Evolutionary conservation across 1,140 invertebrate species (phyloP).

Genomic region (Papilio helenus): DNA sequence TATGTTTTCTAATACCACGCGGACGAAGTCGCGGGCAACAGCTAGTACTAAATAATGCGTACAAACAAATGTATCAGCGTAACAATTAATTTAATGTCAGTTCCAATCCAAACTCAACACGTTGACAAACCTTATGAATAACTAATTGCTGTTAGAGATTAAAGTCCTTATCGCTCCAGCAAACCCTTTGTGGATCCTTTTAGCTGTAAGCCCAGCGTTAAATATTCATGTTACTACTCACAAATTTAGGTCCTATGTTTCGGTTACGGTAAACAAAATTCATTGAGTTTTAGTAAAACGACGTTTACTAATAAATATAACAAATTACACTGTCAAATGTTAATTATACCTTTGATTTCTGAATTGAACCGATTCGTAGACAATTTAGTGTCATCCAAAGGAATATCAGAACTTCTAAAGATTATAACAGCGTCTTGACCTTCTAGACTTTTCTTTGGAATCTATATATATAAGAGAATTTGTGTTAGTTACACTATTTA

Average conservation of each 20-base stretch:
- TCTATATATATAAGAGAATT: too few species aligned
- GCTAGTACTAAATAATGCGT: background rate
- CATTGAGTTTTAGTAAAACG: conserved; percentile 3
- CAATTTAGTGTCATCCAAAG: background rate
- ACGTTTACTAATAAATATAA: conserved; percentile 1
- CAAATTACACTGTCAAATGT: background rate
- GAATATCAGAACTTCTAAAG: too few species aligned
- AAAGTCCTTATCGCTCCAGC: conserved; percentile 36
- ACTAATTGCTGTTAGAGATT: conserved; percentile 37
- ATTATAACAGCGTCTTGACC: too few species aligned
- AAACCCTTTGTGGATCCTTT: conserved; percentile 38
- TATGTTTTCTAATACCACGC: too few species aligned
- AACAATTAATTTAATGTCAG: conserved; percentile 33
- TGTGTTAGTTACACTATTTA: too few species aligned
- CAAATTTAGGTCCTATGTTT: background rate
- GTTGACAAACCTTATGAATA: conserved; percentile 41
- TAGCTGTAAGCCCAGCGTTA: conserved; percentile 28
- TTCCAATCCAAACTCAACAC: conserved; percentile 31
- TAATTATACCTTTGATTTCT: background rate
- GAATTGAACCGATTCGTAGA: background rate
- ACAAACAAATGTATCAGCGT: background rate
- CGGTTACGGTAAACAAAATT: conserved; percentile 12
- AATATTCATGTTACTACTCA: conserved; percentile 37
- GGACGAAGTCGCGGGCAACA: too few species aligned
- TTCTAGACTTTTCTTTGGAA: too few species aligned